Base-by-base conservation (phyloP, 2,797 vertebrate species). In the Nannoperca obscura region DNA sequence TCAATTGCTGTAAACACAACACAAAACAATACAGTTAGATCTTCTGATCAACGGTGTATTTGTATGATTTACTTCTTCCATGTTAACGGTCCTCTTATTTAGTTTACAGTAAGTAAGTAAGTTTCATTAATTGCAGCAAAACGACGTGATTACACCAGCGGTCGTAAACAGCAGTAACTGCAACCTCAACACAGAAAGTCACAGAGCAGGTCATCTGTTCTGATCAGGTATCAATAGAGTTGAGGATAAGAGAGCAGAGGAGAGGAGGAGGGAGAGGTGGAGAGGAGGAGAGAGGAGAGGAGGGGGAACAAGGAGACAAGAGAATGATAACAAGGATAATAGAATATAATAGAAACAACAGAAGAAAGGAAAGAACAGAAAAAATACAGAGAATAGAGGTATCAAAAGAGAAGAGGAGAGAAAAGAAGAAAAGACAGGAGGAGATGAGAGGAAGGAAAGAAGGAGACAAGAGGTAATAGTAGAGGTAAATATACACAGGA, bases 121-220 rank as follows among this genome's bases (percentile, higher is more conserved):
- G 80, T 88, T 85, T 64, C 32, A 76, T 81, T 77, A 53, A 46
- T 22, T n/a, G 36, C 49, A 50, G 65, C 61, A 60, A 54, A 66
- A 53, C 76, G 57, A 68, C 62, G 81, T 59, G 58, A 75, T 57
- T 14, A 42, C 49, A 78, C 61, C 40, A 63, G 40, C 10, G 44
- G 58, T 12, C n/a, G 70, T 38, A 32, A 77, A 66, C 70, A 50
- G 68, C 10, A 46, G 42, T 32, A 3, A 72, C 10, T 10, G 74
- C 64, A 44, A 11, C 27, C 46, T 52, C 36, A 38, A 32, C 61
- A 55, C 27, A 20, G 36, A 24, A 44, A 54, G 47, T n/a, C 47
- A 40, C 17, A 60, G 24, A 44, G n/a, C 3, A 5, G 27, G 42
- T 70, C n/a, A 40, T 13, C 34, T 11, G 20, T 27, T 53, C 47